Evolutionary conservation across 2,888 invertebrate genomes (phyloP).

Genomic region (Heliconius sara): DNA sequence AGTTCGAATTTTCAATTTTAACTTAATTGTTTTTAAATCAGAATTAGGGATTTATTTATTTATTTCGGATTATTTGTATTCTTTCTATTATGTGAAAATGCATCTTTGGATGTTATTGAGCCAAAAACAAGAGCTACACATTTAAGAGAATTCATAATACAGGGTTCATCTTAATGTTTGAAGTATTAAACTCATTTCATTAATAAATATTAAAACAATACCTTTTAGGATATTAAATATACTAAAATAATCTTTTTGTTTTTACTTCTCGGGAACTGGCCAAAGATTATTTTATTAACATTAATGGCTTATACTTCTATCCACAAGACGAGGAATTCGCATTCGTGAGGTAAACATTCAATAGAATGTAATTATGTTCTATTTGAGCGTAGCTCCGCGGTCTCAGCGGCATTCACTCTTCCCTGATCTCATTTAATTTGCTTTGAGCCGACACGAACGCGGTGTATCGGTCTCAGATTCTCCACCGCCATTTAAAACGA

Average conservation of each 20-base stretch:
- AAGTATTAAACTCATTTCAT: too few relatives aligned
- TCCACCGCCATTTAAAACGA: background rate
- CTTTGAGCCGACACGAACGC: conserved; percentile 27
- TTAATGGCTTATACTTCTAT: background rate
- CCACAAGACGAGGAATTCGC: background rate
- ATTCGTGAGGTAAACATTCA: conserved; percentile 38
- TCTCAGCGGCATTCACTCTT: conserved; percentile 17
- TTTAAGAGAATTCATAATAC: background rate
- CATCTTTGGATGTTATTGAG: background rate
- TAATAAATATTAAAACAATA: too few relatives aligned
- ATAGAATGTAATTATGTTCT: conserved; percentile 40
- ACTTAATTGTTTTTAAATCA: too few relatives aligned
- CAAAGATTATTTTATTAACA: background rate
- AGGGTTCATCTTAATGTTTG: background rate
- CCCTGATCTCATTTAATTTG: conserved; percentile 36
- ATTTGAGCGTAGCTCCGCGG: conserved; percentile 21
- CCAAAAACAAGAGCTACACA: too few relatives aligned
- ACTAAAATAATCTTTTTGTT: background rate
- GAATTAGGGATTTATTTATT: too few relatives aligned
- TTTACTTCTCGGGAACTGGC: background rate
- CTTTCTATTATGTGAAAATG: background rate
- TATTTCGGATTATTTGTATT: too few relatives aligned
- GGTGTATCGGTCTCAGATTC: conserved; percentile 38
- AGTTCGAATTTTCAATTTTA: too few relatives aligned
- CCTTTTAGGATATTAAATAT: too few relatives aligned